Evolutionary conservation across 2,113 vertebrate species (phyloP), one percentile per base, ranked within the genome.

Genomic region (Oxyruncus cristatus): DNA sequence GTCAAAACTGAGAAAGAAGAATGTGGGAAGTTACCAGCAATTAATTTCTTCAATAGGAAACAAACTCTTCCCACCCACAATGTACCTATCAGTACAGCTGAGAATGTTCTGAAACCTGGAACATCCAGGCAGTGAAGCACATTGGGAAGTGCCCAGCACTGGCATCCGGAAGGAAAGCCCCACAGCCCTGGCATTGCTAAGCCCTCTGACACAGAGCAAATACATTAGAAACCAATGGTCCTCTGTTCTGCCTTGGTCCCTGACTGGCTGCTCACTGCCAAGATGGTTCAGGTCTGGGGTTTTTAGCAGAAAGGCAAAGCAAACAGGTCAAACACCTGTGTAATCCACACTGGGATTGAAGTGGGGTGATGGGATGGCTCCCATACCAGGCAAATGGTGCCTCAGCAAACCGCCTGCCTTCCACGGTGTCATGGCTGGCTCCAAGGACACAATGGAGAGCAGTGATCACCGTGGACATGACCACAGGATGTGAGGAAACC

Each of bases 1-100:
- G 87, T 94, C 80, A 63, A 83, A 81, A 90, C 32, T 4, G 8
- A 88, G 65, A 81, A 91, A 85, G 39, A 96, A 88, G 76, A 76
- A 75, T 73, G 44, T 94, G 92, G 82, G 88, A 97, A 97, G 93
- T 49, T 66, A 91, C 75, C 78, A 85, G 73, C 22, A 95, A 87
- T 89, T 91, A 93, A 88, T 76, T 94, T 95, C 55, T 91, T 78
- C 87, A 89, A 72, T 49, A 74, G 55, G 78, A 87, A 95, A 87
- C 75, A 63, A 91, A 73, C 49, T 68, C 81, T 76, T 86, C 46
- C 61, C 58, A 87, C 82, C 67, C 42, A 70, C 66, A 39, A 21
- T 46, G 8, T 61, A 94, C 66, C 21, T 62, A 26, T 53, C 17
- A 33, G 56, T 27, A 46, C 11, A 65, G 47, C 46, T 33, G 59